Evolutionary conservation across 2,113 vertebrate species (phyloP), one percentile per base, ranked within the genome.

Genomic region (Lonchura striata): DNA sequence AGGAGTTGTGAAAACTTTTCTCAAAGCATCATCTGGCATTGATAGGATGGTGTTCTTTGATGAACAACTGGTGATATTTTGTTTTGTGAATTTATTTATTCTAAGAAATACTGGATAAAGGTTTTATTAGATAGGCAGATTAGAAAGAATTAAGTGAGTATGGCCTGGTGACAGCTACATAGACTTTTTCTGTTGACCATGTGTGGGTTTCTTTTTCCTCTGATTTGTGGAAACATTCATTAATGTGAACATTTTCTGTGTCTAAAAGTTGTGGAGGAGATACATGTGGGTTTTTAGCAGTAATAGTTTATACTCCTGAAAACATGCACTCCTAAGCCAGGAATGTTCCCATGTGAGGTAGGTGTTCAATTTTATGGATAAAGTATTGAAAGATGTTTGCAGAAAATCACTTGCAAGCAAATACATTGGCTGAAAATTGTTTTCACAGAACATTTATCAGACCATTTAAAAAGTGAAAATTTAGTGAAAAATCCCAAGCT

Each of bases 381-480:
- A 93, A 86, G 83, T 93, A 93, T 96, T 95, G 90, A 93, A 95
- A 94, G 86, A 95, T 90, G 77, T 83, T 97, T 86, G 80, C 56
- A 71, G 86, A 93, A 95, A 95, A 94, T 94, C 81, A 85, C 85
- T 95, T 87, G 78, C 61, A 85, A 95, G 78, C 64, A 95, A 95
- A 96, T 72, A 63, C 80, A 84, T 65, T 90, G 88, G 76, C 83
- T 93, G 95, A 96, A 96, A 96, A 97, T 92, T 90, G 87, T 93
- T 96, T 96, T 95, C 92, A 94, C 93, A 97, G 88, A 90, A 95
- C 92, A 93, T 97, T 96, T 96, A 94, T 95, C 93, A 96, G 86
- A 84, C 23, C 84, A 86, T 95, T 97, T 94, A 82, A 96, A 97
- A 94, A 93, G 94, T 94, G 94, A 95, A 96, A 97, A 96, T 95